phyloP scores from a whole-genome alignment of 2,888 invertebrate species.

The Fragum fragum region DNA sequence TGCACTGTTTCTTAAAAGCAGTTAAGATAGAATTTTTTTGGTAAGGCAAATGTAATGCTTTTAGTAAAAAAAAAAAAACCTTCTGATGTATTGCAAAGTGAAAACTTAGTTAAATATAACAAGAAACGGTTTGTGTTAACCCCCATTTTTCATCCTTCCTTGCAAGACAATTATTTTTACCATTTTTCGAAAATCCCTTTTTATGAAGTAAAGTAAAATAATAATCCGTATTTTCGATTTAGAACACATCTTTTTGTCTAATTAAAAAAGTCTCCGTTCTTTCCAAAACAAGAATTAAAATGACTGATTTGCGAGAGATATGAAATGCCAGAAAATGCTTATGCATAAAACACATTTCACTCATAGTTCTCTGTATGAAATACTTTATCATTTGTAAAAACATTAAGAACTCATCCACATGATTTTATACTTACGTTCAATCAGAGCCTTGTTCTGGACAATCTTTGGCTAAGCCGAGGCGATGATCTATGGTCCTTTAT shows the following conservation, averaged over 20 bases:
- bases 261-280: neutral
- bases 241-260: neutral
- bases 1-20: no score
- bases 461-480: neutral
- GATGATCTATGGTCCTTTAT: neutral
- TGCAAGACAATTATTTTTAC: no score
- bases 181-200: conserved; percentile 10
- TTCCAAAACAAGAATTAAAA: no score
- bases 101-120: no score
- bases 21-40: no score
- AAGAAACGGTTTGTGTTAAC: no score
- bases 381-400: neutral
- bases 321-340: no score
- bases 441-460: neutral
- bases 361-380: neutral
- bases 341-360: neutral
- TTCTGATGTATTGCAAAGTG: no score
- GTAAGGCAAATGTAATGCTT: no score
- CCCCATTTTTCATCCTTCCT: no score
- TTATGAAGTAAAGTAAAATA: neutral
- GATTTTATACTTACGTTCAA: neutral
- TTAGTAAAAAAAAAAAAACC: no score
- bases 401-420: neutral
- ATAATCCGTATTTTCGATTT: neutral
- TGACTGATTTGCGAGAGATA: no score